Percentiles rank a stretch among this genome's conserved stretches.
Conservation (phyloP, 2,113 vertebrate genomes). For the Serinus canaria region DNA sequence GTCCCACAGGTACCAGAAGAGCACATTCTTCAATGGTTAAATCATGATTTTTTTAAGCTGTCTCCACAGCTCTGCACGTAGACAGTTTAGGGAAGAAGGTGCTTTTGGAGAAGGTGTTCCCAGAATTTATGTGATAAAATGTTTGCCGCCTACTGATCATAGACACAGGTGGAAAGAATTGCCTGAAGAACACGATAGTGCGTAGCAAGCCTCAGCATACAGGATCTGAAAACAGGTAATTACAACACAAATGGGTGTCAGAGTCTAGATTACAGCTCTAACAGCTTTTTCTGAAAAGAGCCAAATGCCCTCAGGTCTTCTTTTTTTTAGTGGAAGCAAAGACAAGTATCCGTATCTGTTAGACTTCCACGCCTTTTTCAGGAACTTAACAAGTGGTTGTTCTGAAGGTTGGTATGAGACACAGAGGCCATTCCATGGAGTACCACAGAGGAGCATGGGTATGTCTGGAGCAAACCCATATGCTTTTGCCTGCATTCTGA, state of each 20-base stretch:
- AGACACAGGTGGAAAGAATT: background rate
- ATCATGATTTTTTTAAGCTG: background rate
- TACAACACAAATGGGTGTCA: background rate
- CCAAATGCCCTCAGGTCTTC: background rate
- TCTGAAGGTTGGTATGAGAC: background rate
- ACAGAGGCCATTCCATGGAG: background rate
- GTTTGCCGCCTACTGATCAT: background rate
- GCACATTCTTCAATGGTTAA: background rate
- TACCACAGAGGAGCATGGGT: background rate
- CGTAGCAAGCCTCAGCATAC: background rate
- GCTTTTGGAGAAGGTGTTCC: background rate
- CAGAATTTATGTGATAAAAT: background rate
- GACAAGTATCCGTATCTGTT: background rate
- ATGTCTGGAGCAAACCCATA: background rate
- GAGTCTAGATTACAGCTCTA: background rate
- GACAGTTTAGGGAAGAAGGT: background rate
- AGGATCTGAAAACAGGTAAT: background rate
- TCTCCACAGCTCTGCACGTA: background rate
- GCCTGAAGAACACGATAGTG: background rate
- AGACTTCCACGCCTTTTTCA: background rate
- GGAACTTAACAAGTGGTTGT: background rate
- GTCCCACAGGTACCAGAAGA: background rate
- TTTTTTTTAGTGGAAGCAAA: background rate
- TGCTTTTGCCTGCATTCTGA: background rate
- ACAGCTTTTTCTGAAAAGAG: background rate